phyloP scores from a whole-genome alignment of 2,888 invertebrate species.

The Exocentrus adspersus region DNA sequence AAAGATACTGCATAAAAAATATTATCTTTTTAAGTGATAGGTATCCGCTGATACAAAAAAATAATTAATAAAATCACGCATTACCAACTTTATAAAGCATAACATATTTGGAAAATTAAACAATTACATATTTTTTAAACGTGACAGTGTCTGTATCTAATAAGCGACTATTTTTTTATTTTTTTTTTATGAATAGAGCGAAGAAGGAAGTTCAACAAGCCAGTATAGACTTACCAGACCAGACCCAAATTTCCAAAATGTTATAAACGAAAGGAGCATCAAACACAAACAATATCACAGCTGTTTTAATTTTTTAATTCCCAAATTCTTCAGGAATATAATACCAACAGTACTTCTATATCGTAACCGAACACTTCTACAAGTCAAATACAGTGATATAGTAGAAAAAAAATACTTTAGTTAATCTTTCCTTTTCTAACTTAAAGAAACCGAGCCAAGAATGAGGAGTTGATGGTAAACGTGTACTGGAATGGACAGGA shows the following conservation, averaged over 20 bases:
- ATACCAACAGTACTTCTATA: conserved; percentile 7
- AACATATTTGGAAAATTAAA: too few species aligned
- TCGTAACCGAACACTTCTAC: conserved; percentile 7
- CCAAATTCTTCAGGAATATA: not conserved
- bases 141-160: too few species aligned
- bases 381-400: conserved; percentile 23
- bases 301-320: conserved; percentile 9
- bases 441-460: conserved; percentile 4
- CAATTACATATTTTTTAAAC: too few species aligned
- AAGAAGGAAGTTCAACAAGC: too few species aligned
- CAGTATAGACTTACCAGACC: conserved; percentile 10
- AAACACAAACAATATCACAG: conserved; percentile 26
- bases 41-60: too few species aligned
- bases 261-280: not conserved
- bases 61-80: too few species aligned
- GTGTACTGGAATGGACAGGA: conserved; percentile 4
- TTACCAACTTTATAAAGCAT: too few species aligned
- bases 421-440: conserved; percentile 22
- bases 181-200: too few species aligned
- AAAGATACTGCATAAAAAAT: too few species aligned
- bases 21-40: too few species aligned
- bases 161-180: too few species aligned
- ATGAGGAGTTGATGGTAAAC: conserved; percentile 4
- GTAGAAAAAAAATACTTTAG: conserved; percentile 31
- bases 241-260: not conserved